Evolutionary conservation across 2,797 vertebrate genomes (phyloP), one percentile per base, ranked within the genome.

Genomic region (Bovichtus diacanthus): DNA sequence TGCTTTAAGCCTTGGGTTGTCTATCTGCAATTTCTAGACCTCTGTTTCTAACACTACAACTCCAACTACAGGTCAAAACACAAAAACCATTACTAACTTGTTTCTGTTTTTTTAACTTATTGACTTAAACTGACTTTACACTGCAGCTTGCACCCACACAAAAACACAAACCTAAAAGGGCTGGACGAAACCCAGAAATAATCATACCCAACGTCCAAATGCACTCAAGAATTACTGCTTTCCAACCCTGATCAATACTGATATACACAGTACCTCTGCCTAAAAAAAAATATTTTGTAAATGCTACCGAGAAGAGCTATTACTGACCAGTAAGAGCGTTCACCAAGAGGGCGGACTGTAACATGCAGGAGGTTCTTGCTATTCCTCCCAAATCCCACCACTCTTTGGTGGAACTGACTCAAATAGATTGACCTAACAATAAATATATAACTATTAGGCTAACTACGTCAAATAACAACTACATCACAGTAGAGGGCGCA

Each of bases 1-100:
- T 80, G 70, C 70, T 81, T 84, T 63, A 83, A 54, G 71, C 53
- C 31, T 53, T 29, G 1, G 6, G 56, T 38, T 74, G 13, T 71
- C 56, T 65, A 38, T 58, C 29, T 67, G 16, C 8, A 74, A 66
- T 62, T 25, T 74, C 19, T 25, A 64, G 11, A 46, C 51, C 59
- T 64, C 38, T 67, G 34, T 69, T 76, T 77, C 54, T 18, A 41
- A 67, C 54, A 60, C 2, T 46, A 56, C 27, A 61, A 4, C n/a
- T 69, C 23, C 72, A 41, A 64, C 56, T 38, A 31, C 25, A 54
- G 27, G 19, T 66, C 41, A 79, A 51, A 80, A 44, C 36, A 61
- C 27, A 38, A 61, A 58, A 58, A 18, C 39, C n/a, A 60, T 78
- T 11, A 39, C 21, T 63, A 59, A 38, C 19, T 49, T 65, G 15